Conservation (phyloP, 1,140 invertebrate genomes). For the Campoletis sonorensis region DNA sequence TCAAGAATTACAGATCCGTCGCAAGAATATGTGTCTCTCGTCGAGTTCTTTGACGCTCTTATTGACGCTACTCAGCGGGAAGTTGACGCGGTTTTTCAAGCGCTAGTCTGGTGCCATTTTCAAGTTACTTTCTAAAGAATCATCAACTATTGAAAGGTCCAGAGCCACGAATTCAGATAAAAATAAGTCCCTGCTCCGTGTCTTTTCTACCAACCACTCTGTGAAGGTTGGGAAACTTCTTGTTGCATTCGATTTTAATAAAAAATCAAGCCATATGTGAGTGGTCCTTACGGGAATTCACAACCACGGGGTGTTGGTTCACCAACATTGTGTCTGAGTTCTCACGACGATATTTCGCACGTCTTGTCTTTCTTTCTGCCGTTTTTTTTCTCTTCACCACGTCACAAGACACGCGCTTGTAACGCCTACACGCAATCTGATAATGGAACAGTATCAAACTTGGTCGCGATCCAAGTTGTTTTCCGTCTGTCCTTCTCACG, state of each 20-base stretch:
- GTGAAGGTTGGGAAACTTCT: neutral
- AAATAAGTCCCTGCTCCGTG: no score
- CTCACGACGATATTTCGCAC: slow-evolving; percentile 29
- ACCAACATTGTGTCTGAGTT: slow-evolving; percentile 7
- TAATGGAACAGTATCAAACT: slow-evolving; percentile 65
- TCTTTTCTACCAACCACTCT: no score
- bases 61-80: slow-evolving; percentile 36
- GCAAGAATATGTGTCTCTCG: neutral
- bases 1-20: neutral
- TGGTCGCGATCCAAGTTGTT: slow-evolving; percentile 44
- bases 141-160: neutral
- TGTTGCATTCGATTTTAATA: neutral
- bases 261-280: neutral
- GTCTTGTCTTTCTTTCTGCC: slow-evolving; percentile 4
- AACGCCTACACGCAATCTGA: slow-evolving; percentile 58
- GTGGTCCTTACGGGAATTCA: neutral
- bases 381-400: slow-evolving; percentile 52
- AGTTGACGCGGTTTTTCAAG: neutral
- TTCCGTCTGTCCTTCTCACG: slow-evolving; percentile 27
- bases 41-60: slow-evolving; percentile 23
- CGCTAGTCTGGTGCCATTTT: neutral
- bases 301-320: neutral
- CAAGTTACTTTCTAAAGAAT: slow-evolving; percentile 13
- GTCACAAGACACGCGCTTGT: slow-evolving; percentile 59
- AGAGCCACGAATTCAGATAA: no score